phyloP scores from a whole-genome alignment of 2,113 vertebrate species.

The Lepisosteus oculatus region DNA sequence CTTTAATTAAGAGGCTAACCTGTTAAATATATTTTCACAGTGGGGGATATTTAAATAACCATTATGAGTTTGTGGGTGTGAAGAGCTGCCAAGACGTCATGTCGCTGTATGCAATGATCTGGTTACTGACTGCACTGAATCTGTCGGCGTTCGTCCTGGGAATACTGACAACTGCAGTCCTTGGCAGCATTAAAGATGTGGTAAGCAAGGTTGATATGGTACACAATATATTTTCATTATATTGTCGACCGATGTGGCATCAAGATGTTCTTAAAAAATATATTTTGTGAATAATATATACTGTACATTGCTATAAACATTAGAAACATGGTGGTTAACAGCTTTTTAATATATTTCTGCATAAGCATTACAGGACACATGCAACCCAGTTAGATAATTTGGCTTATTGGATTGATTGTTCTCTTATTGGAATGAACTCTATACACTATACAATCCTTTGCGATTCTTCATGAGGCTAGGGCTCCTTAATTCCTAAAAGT shows the following conservation, averaged over 20 bases:
- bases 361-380: too few species aligned
- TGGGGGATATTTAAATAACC: conserved; percentile 60
- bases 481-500: too few species aligned
- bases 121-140: conserved; percentile 54
- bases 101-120: conserved; percentile 53
- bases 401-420: too few species aligned
- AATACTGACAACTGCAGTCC: conserved; percentile 54
- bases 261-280: conserved; percentile 11
- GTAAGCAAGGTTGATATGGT: conserved; percentile 37
- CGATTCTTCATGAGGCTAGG: too few species aligned
- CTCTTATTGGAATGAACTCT: too few species aligned
- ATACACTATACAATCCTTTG: too few species aligned
- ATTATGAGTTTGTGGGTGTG: conserved; percentile 67
- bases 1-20: too few species aligned
- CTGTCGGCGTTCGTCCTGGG: conserved; percentile 54
- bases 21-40: conserved; percentile 35
- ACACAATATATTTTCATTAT: background rate
- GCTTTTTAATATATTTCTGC: background rate
- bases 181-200: conserved; percentile 58
- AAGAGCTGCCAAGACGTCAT: conserved; percentile 60
- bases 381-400: too few species aligned
- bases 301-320: too few species aligned
- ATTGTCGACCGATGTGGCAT: background rate
- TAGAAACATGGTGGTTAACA: background rate
- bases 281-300: background rate